Base-by-base conservation (phyloP, 2,113 vertebrate genomes). In the Rhinolophus ferrumequinum region DNA sequence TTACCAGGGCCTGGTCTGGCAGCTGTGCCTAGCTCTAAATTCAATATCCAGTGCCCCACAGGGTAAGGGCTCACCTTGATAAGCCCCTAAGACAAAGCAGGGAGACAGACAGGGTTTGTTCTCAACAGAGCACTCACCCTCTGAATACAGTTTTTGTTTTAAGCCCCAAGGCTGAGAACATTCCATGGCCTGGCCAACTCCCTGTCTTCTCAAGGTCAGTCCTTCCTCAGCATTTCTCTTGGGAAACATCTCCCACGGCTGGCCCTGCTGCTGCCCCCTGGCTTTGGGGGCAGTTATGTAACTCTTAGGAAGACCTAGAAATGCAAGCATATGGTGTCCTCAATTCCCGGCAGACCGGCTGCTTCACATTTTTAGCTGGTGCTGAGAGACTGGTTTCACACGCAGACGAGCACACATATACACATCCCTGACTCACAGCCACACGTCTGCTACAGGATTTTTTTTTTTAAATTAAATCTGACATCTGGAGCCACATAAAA, bases 141-240 rank as follows among this genome's bases (percentile, higher is more conserved):
- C 90, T 98, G 96, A 98, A 98, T 96, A n/a, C 72, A 0, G 93
- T 81, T 97, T 96, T 97, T 97, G 97, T 98, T 50, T 95, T 91
- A 44, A 93, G 91, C 88, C 93, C 72, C 38, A 24, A 75, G 93
- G 91, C 95, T 95, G 88, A 82, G 93, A 93, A 93, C 95, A 96
- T 96, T 96, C 97, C 96, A 93, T 0, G 2, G 88, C 85, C 94
- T 70, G 93, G 96, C 77, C 80, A 95, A 88, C 76, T 79, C 69
- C 38, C 84, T n/a, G 54, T 82, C 94, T 76, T 35, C 69, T 67
- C 93, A 94, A 97, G 97, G 97, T 95, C 97, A 95, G 92, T 19
- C 95, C 80, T 95, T 91, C 94, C 93, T 94, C 75, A 28, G 95
- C 95, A 87, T 93, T 95, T 86, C 94, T 72, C 93, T 60, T 69